These are phyloP conservation scores for Scaptodrosophila lebanonensis DNA, from an alignment of 1,140 invertebrate species.

Conservation along the genomic window DNA sequence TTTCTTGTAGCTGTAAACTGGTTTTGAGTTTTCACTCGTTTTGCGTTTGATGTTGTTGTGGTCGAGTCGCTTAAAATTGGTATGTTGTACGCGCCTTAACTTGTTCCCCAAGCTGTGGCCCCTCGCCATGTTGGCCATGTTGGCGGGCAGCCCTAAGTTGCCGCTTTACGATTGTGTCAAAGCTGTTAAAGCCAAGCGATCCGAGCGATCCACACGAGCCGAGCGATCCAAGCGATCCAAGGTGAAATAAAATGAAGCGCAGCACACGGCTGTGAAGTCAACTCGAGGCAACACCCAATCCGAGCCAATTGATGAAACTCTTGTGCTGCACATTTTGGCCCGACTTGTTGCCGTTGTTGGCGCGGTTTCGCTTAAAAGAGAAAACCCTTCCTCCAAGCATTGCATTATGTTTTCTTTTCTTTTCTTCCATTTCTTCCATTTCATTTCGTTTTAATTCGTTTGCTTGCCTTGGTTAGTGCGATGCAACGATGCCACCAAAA, in stretches of 20 bases:
- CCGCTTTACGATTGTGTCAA: slow-evolving; percentile 14
- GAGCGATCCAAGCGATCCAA: not conserved
- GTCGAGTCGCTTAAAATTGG: slow-evolving; percentile 64
- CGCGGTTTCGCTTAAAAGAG: slow-evolving; percentile 49
- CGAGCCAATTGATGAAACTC: slow-evolving; percentile 47
- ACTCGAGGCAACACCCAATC: too few relatives aligned
- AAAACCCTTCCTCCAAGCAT: slow-evolving; percentile 54
- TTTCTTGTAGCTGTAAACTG: slow-evolving; percentile 29
- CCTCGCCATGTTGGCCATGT: slow-evolving; percentile 13
- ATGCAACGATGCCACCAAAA: slow-evolving; percentile 26
- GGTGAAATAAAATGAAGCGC: too few relatives aligned
- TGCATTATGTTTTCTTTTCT: slow-evolving; percentile 20
- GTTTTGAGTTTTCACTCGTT: slow-evolving; percentile 72
- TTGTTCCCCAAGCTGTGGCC: slow-evolving; percentile 6
- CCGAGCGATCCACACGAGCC: slow-evolving; percentile 2
- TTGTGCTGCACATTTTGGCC: slow-evolving; percentile 26
- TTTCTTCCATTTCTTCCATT: slow-evolving; percentile 17
- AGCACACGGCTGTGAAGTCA: not conserved
- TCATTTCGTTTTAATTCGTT: slow-evolving; percentile 10
- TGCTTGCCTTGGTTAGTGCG: slow-evolving; percentile 22
- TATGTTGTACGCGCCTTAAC: slow-evolving; percentile 49
- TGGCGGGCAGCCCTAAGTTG: slow-evolving; percentile 17
- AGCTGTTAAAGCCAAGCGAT: slow-evolving; percentile 16
- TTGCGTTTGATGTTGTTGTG: too few relatives aligned
- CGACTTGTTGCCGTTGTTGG: slow-evolving; percentile 1